phyloP scores from a whole-genome alignment of 2,888 invertebrate species.

The Herminia tarsipennalis region DNA sequence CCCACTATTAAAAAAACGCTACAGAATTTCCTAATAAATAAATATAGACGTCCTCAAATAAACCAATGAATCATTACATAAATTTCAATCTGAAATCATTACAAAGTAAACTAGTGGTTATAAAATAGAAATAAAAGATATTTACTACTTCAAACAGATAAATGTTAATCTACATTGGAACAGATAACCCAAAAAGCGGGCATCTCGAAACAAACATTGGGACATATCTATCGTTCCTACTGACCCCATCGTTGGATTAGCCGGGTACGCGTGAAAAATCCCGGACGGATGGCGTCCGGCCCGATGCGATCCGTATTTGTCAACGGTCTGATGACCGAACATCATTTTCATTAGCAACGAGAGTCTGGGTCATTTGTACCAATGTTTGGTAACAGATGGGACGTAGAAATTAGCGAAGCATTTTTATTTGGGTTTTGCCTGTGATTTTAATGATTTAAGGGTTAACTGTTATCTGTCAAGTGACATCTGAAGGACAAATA shows the following conservation, averaged over 20 bases:
- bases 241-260: conserved; percentile 42
- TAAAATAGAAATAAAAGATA: neutral
- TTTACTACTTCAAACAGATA: conserved; percentile 18
- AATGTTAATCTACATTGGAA: conserved; percentile 23
- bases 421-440: conserved; percentile 3
- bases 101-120: neutral
- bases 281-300: conserved; percentile 32
- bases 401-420: conserved; percentile 23
- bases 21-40: too few species aligned
- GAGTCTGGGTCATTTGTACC: conserved; percentile 69
- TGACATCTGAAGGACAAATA: neutral
- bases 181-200: conserved; percentile 35
- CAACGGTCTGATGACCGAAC: conserved; percentile 56
- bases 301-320: conserved; percentile 64
- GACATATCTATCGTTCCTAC: conserved; percentile 50
- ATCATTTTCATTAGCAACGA: conserved; percentile 71
- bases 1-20: too few species aligned
- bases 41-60: too few species aligned
- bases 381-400: conserved; percentile 59
- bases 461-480: conserved; percentile 3
- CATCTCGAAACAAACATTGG: conserved; percentile 33
- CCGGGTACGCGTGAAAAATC: conserved; percentile 59
- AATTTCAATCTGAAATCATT: neutral
- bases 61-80: too few species aligned
- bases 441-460: conserved; percentile 6